phyloP scores from a whole-genome alignment of 2,113 vertebrate species.

The Mastomys coucha region DNA sequence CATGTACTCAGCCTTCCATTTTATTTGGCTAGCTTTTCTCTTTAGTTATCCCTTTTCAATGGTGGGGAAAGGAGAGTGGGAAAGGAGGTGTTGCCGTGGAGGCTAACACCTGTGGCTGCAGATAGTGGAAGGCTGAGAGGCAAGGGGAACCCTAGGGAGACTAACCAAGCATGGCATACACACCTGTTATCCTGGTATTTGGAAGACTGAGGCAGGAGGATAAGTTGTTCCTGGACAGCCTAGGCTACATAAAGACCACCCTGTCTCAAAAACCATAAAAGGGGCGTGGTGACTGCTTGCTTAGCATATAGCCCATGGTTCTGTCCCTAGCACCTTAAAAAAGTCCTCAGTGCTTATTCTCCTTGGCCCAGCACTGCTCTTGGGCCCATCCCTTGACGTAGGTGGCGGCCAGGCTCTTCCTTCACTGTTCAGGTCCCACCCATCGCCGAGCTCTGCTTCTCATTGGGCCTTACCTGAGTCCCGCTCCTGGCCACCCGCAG shows the following conservation, averaged over 20 bases:
- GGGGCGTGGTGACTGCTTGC: not conserved
- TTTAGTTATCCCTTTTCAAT: too few species aligned
- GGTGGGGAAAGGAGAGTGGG: not conserved
- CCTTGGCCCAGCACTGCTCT: not conserved
- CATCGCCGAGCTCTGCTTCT: not conserved
- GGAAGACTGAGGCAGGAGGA: not conserved
- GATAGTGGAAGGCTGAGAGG: too few species aligned
- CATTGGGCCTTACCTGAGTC: not conserved
- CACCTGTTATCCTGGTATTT: not conserved
- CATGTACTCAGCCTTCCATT: not conserved
- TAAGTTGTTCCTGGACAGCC: too few species aligned
- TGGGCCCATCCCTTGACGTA: not conserved
- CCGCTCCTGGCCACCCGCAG: conserved; percentile 72
- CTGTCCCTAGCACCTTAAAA: not conserved
- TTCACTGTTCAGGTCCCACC: not conserved
- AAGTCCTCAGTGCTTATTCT: not conserved
- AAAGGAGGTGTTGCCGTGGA: not conserved
- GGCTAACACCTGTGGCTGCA: not conserved
- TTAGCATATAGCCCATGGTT: not conserved
- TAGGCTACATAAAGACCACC: not conserved
- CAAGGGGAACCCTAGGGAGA: not conserved
- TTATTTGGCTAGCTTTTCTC: not conserved
- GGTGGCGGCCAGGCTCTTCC: not conserved
- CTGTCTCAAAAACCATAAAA: not conserved
- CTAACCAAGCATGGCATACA: too few species aligned